A percentile compares a stretch with the other conserved stretches of the same genome.
These are phyloP conservation scores for Atlantisia rogersi DNA, from an alignment of 2,113 vertebrate species.

Conservation along the genomic window DNA sequence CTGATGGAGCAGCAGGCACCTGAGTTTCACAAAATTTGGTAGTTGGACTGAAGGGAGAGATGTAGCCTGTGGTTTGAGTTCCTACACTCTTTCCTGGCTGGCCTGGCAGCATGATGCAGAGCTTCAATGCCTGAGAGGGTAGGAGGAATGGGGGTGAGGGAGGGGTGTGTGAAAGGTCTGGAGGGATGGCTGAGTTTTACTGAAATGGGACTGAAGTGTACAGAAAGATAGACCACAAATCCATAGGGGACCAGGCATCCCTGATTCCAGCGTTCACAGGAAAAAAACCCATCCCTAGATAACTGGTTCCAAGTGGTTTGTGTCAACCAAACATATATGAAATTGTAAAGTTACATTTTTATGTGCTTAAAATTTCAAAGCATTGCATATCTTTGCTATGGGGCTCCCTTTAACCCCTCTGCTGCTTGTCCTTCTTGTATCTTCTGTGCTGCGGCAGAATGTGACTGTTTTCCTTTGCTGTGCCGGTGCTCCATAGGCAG, in stretches of 20 bases:
- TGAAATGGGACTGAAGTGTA: not conserved
- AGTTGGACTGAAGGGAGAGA: not conserved
- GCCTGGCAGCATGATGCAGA: not conserved
- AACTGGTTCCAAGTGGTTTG: not conserved
- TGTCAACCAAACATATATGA: not conserved
- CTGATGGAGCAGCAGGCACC: not conserved
- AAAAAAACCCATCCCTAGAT: not conserved
- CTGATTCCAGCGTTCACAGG: not conserved
- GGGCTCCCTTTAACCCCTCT: constrained; percentile 64
- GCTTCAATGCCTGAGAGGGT: not conserved
- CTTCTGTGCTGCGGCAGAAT: constrained; percentile 63
- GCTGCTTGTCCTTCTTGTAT: constrained; percentile 59
- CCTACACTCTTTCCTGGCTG: not conserved
- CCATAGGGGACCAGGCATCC: not conserved
- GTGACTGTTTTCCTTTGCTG: constrained; percentile 64
- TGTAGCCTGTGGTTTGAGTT: not conserved
- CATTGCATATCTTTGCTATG: constrained; percentile 71
- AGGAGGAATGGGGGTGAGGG: not conserved
- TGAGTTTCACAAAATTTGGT: not conserved
- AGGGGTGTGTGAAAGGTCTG: not conserved
- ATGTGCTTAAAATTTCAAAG: constrained; percentile 56
- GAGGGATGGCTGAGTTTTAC: not conserved
- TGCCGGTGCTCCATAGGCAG: constrained; percentile 51
- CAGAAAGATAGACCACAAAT: not conserved
- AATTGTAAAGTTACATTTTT: not conserved